Evolutionary conservation across 2,888 invertebrate species (phyloP), one percentile per base, ranked within the genome.

Genomic region (Oligia latruncula): DNA sequence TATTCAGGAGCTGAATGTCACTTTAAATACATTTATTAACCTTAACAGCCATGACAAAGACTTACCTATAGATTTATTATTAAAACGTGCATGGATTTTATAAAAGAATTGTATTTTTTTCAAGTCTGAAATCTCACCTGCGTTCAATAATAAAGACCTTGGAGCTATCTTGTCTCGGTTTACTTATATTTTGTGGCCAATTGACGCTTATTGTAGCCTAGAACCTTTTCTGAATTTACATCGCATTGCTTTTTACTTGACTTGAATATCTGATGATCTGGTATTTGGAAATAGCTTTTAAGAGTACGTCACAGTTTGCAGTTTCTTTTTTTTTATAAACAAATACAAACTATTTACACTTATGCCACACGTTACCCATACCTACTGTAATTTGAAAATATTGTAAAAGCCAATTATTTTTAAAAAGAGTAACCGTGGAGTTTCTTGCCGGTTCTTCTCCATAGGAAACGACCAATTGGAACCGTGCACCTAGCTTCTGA

Each of bases 131-230:
- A 46, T 29, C 40, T 40, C 72, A 67, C 58, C 64, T 70, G 62
- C 43, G 62, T 49, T 60, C 70, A 71, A 75, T 84, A 84, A 84
- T 71, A 77, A 52, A 73, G 40, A 49, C 20, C 66, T 67, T 68
- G 8, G 17, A 62, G 73, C 64, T 72, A 35, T 71, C 73, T 66
- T 58, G 43, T 55, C 62, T 46, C 29, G 75, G 78, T 78, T 84
- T 78, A 81, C 64, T 78, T 74, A 78, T 74, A 81, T 84, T 78
- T 84, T 78, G 46, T 20, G 15, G 62, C 40, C 75, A 81, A 81
- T 75, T 66, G 77, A 81, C 68, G 66, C 71, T 67, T 81, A 75
- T 73, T 73, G 73, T 78, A 40, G 66, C 52, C n/a, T 49, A 5
- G 52, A 80, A 58, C 58, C 55, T 71, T 75, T 60, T 76, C 65